Evolutionary conservation across 2,888 invertebrate species (phyloP).

Genomic region (Metacarcinus magister): DNA sequence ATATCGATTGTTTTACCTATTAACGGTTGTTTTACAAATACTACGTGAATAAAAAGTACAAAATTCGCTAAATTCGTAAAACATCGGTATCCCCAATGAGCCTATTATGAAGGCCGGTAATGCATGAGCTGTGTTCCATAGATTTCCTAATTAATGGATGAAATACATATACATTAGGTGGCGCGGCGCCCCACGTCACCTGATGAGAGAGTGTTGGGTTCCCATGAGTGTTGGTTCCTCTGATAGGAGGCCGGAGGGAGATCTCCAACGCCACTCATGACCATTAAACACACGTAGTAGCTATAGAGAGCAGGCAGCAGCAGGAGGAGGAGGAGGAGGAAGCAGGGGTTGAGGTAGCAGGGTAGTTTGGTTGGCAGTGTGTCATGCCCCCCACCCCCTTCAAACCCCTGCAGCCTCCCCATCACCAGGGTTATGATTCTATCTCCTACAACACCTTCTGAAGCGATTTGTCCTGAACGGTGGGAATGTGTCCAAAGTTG

Average conservation of each 20-base stretch:
- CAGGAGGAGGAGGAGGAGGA: not conserved
- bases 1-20: not conserved
- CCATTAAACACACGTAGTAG: not conserved
- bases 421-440: not conserved
- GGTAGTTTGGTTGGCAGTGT: not conserved
- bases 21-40: not conserved
- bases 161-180: conserved; percentile 4
- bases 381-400: not conserved
- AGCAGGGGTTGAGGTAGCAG: not conserved
- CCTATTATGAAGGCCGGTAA: not conserved
- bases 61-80: conserved; percentile 32
- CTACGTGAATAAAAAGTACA: not conserved
- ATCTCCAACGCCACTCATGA: not conserved
- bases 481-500: conserved; percentile 5
- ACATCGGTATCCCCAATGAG: not conserved
- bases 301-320: not conserved
- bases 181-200: not conserved
- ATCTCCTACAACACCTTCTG: not conserved
- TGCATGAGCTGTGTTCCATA: conserved; percentile 6
- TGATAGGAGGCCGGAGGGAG: not conserved
- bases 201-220: not conserved
- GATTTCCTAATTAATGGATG: conserved; percentile 5
- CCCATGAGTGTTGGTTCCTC: not conserved
- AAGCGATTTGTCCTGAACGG: not conserved
- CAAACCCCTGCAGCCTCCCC: not conserved